These are phyloP conservation scores for Lithobates pipiens DNA, from an alignment of 2,797 vertebrate species.

Conservation along the genomic window DNA sequence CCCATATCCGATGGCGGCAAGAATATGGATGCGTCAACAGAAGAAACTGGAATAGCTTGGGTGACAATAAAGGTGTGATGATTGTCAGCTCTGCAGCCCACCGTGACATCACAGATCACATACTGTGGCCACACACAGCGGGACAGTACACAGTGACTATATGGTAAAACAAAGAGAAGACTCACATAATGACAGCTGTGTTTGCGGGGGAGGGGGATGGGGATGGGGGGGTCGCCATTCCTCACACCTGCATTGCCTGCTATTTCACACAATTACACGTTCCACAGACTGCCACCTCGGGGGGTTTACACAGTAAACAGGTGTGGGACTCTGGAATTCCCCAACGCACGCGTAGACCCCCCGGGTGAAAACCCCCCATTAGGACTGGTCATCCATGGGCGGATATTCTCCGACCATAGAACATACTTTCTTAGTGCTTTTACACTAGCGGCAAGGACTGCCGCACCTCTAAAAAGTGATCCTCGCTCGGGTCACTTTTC, in stretches of 20 bases:
- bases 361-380: neutral
- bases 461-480: too few relatives aligned
- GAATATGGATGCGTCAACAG: too few relatives aligned
- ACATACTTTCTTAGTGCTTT: too few relatives aligned
- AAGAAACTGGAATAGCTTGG: too few relatives aligned
- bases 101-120: neutral
- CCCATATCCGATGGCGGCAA: too few relatives aligned
- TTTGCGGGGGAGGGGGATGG: neutral
- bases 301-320: constrained; percentile 14
- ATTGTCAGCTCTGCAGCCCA: neutral
- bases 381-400: too few relatives aligned
- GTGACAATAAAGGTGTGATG: neutral
- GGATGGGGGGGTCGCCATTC: neutral
- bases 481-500: too few relatives aligned
- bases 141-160: neutral
- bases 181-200: constrained; percentile 23
- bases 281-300: neutral
- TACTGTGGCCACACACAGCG: too few relatives aligned
- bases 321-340: neutral
- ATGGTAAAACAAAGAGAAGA: neutral
- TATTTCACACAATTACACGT: constrained; percentile 17
- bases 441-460: too few relatives aligned
- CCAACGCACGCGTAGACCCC: too few relatives aligned
- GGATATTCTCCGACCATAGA: too few relatives aligned
- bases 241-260: constrained; percentile 5